Base-by-base conservation (phyloP, 2,797 vertebrate genomes). In the Myotis findleyi region DNA sequence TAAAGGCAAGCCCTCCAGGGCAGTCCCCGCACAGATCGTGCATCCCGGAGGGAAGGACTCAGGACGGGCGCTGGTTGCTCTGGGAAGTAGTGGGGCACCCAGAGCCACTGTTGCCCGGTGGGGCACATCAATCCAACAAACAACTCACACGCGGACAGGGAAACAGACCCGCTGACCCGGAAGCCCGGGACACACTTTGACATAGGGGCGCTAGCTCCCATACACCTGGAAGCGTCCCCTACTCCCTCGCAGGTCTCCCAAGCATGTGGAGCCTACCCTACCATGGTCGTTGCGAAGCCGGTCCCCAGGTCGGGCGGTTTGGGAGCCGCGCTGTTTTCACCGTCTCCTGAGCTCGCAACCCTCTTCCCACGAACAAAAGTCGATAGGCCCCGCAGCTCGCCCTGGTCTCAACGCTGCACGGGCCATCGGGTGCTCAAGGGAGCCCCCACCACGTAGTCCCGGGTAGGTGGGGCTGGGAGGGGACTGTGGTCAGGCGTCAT, bases 401-500 rank as follows among this genome's bases (percentile, higher is more conserved):
- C n/a, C 80, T 6, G 7, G 27, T 68, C 18, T 41, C 69, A 30
- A 5, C 41, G 6, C 59, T 21, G 66, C 9, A 17, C 38, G 0
- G 23, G 36, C 8, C 27, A 0, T 1, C 5, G 14, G 20, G 33
- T 44, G 21, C 79, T 83, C 44, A 13, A 51, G 25, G 4, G 59
- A 55, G 62, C 2, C 30, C 44, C 38, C 57, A 14, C 49, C 47
- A 23, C 25, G 10, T 27, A 51, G 49, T n/a, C n/a, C 16, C 21
- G 17, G 51, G 13, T 20, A 20, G 96, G 96, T 76, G 97, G 16
- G 97, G 98, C 98, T 98, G 98, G 98, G 93, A 87, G 59, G 87
- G 93, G 98, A 98, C 82, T 77, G 69, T 5, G 91, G 57, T 95
- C 91, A 89, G 82, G 95, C 27, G 11, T 92, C 68, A 66, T 3